phyloP scores from a whole-genome alignment of 2,888 invertebrate species.

The Dynastes maya region DNA sequence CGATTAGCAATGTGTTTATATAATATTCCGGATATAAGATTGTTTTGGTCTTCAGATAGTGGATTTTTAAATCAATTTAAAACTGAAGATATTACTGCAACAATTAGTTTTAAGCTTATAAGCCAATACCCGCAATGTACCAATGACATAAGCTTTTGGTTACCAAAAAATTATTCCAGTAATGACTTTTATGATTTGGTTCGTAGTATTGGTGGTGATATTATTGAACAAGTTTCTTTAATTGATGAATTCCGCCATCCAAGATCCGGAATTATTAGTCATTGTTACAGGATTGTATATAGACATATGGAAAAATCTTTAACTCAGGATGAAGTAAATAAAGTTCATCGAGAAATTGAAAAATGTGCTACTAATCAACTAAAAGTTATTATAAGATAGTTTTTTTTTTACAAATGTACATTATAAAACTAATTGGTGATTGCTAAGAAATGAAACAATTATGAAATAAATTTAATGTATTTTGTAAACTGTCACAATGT shows the following conservation, averaged over 20 bases:
- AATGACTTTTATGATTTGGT: slow-evolving; percentile 96
- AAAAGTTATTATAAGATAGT: slow-evolving; percentile 70
- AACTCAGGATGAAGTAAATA: slow-evolving; percentile 89
- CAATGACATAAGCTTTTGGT: slow-evolving; percentile 98
- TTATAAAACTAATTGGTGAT: not conserved
- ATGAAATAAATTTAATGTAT: slow-evolving; percentile 30
- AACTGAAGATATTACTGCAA: slow-evolving; percentile 78
- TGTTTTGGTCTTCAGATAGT: slow-evolving; percentile 96
- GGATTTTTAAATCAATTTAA: slow-evolving; percentile 95
- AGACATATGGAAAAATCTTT: slow-evolving; percentile 93
- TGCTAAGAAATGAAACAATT: slow-evolving; percentile 49
- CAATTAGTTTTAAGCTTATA: slow-evolving; percentile 85
- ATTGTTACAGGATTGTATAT: slow-evolving; percentile 94
- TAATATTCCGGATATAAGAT: slow-evolving; percentile 94
- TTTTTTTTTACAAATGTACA: not conserved
- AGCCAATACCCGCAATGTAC: slow-evolving; percentile 90
- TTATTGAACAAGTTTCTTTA: slow-evolving; percentile 91
- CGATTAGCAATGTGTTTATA: slow-evolving; percentile 97
- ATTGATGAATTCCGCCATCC: slow-evolving; percentile 92
- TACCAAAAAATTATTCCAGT: slow-evolving; percentile 82
- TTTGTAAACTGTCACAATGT: slow-evolving; percentile 35
- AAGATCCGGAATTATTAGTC: slow-evolving; percentile 85
- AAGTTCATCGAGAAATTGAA: slow-evolving; percentile 85
- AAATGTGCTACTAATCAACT: slow-evolving; percentile 71
- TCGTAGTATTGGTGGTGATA: slow-evolving; percentile 89